Conservation (phyloP, 2,113 vertebrate genomes). For the Phocoena phocoena region DNA sequence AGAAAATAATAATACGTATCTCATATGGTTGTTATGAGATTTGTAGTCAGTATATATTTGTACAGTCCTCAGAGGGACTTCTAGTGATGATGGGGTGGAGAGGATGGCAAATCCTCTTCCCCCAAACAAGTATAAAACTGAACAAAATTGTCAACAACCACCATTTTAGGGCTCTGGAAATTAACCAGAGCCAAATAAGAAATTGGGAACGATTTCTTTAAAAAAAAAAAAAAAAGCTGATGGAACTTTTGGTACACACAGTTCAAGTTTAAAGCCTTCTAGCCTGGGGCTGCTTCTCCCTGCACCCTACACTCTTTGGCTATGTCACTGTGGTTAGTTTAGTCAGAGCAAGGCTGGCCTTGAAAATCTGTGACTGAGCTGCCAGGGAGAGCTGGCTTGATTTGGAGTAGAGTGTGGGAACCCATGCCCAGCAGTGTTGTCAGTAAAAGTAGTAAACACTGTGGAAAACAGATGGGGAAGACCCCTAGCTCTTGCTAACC, state of each 20-base stretch:
- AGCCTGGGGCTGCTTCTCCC: fast-evolving
- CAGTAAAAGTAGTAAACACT: not conserved
- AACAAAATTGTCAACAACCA: not conserved
- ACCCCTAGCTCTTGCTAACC: too few species aligned
- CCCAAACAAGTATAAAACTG: not conserved
- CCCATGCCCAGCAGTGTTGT: not conserved
- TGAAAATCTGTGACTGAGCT: not conserved
- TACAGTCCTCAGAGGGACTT: not conserved
- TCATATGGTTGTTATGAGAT: not conserved
- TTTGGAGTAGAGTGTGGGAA: not conserved
- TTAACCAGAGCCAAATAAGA: not conserved
- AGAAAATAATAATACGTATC: not conserved
- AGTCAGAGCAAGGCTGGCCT: too few species aligned
- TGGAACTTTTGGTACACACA: not conserved
- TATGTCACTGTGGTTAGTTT: not conserved
- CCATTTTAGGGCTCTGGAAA: not conserved
- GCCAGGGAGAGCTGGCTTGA: not conserved
- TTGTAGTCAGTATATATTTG: not conserved
- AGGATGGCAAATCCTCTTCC: not conserved
- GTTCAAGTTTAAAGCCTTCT: not conserved
- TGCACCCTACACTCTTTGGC: not conserved
- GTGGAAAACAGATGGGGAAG: not conserved
- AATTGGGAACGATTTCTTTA: not conserved
- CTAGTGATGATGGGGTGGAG: not conserved
- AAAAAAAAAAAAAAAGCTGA: not conserved